These are phyloP conservation scores for Strix aluco DNA, from an alignment of 2,113 vertebrate genomes.

Conservation along the genomic window DNA sequence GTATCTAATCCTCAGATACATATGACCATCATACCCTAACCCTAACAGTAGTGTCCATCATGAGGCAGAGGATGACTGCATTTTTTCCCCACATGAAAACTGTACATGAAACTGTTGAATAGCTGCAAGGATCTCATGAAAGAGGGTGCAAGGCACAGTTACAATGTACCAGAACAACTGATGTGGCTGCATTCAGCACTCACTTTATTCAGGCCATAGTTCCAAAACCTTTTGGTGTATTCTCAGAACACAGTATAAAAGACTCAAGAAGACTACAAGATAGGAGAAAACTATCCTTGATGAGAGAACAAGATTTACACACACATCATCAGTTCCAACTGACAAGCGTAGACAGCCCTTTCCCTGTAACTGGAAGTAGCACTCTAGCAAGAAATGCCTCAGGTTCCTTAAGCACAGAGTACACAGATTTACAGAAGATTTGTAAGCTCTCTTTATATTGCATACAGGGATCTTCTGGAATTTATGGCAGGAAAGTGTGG, in stretches of 20 bases:
- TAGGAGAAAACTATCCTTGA: background rate
- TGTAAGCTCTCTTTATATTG: background rate
- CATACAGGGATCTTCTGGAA: background rate
- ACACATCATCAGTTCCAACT: background rate
- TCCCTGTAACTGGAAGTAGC: background rate
- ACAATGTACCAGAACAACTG: background rate
- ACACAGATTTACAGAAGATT: background rate
- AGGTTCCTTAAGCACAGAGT: background rate
- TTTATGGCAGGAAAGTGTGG: background rate
- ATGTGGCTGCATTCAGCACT: background rate
- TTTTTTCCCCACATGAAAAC: background rate
- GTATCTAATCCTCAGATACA: background rate
- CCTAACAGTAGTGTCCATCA: background rate
- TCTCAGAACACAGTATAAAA: background rate
- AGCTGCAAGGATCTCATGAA: background rate
- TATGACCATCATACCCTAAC: background rate
- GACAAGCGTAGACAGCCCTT: background rate
- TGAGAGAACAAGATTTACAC: background rate
- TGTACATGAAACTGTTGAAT: accelerated
- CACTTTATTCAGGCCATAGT: background rate
- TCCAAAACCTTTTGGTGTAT: background rate
- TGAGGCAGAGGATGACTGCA: background rate
- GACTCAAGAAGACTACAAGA: background rate
- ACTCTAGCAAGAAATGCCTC: background rate
- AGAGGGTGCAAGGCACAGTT: background rate